phyloP scores from a whole-genome alignment of 1,140 invertebrate genomes.

The Ephestia elutella region DNA sequence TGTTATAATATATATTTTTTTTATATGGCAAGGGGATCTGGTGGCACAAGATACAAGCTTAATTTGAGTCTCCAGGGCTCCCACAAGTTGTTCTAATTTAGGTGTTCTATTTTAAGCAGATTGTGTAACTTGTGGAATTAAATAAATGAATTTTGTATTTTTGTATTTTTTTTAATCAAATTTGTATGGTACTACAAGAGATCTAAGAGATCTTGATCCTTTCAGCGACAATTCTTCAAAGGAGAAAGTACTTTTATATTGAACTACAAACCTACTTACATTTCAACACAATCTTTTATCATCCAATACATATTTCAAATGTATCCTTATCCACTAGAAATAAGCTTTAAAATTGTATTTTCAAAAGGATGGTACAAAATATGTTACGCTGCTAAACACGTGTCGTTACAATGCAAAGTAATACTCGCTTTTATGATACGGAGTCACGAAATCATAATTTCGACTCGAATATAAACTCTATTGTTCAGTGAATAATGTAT shows the following conservation, averaged over 20 bases:
- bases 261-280: neutral
- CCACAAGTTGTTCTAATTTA: too few relatives aligned
- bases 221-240: neutral
- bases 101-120: too few relatives aligned
- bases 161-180: too few relatives aligned
- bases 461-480: constrained; percentile 5
- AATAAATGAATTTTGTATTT: too few relatives aligned
- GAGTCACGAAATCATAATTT: constrained; percentile 12
- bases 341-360: neutral
- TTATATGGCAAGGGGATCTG: too few relatives aligned
- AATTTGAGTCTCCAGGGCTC: too few relatives aligned
- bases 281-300: neutral
- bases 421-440: constrained; percentile 14
- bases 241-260: neutral
- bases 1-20: too few relatives aligned
- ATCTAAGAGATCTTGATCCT: neutral
- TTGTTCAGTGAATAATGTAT: neutral
- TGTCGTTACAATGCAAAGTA: constrained; percentile 21
- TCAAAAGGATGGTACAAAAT: constrained; percentile 7
- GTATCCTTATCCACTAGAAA: neutral
- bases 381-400: constrained; percentile 16
- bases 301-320: neutral
- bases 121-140: too few relatives aligned
- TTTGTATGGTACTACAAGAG: too few relatives aligned
- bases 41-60: too few relatives aligned